phyloP scores from a whole-genome alignment of 2,797 vertebrate genomes.

The Holocentrus rufus region DNA sequence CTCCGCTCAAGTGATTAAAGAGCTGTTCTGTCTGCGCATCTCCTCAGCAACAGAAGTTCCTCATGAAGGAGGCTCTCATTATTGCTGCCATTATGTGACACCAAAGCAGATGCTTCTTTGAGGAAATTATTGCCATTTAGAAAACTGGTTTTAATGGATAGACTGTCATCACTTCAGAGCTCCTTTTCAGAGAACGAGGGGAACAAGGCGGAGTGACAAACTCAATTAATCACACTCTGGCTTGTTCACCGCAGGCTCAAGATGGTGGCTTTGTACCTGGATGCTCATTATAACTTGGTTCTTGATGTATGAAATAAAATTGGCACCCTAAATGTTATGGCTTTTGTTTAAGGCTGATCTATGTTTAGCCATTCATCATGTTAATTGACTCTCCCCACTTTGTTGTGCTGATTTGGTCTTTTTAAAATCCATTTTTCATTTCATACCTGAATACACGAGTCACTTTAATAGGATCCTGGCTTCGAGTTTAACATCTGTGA shows the following conservation, averaged over 20 bases:
- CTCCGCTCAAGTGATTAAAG: constrained; percentile 60
- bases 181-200: constrained; percentile 58
- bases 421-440: constrained; percentile 70
- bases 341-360: constrained; percentile 65
- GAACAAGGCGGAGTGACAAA: constrained; percentile 71
- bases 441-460: constrained; percentile 43
- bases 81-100: constrained; percentile 69
- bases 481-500: constrained; percentile 31
- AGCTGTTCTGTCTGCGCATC: constrained; percentile 44
- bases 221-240: constrained; percentile 73
- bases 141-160: constrained; percentile 71
- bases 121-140: constrained; percentile 71
- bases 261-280: constrained; percentile 72
- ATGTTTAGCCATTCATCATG: constrained; percentile 67
- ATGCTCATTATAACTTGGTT: constrained; percentile 66
- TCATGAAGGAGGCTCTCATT: constrained; percentile 63
- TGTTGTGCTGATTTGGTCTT: constrained; percentile 68
- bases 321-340: constrained; percentile 65
- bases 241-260: constrained; percentile 68
- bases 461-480: constrained; percentile 48
- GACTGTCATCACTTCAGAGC: constrained; percentile 69
- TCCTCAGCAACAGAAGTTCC: constrained; percentile 53
- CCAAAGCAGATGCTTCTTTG: constrained; percentile 71
- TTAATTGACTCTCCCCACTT: constrained; percentile 71
- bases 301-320: constrained; percentile 73